A percentile compares a stretch with the other conserved stretches of the same genome.
Conservation (phyloP, 2,797 vertebrate genomes). For the Clarias platycephalus region DNA sequence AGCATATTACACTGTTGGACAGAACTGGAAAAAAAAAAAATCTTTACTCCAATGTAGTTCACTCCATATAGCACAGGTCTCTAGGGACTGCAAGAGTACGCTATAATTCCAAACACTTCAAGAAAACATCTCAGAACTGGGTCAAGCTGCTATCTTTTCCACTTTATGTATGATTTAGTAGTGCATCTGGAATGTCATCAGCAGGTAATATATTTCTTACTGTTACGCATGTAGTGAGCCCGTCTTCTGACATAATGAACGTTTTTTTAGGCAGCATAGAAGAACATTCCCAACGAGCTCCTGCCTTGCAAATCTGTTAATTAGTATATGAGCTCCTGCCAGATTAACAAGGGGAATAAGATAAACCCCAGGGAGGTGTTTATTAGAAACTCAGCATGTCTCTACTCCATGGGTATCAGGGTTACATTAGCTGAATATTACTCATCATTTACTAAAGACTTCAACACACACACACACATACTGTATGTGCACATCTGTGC, state of each 20-base stretch:
- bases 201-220: conserved; percentile 14
- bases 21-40: conserved; percentile 12
- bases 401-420: conserved; percentile 1
- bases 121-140: conserved; percentile 61
- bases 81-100: conserved; percentile 42
- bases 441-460: conserved; percentile 10
- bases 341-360: conserved; percentile 61
- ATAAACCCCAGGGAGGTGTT: conserved; percentile 64
- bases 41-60: conserved; percentile 51
- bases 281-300: conserved; percentile 19
- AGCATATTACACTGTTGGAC: conserved; percentile 18
- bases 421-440: conserved; percentile 29
- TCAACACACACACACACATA: neutral
- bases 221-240: conserved; percentile 42
- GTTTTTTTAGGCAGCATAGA: conserved; percentile 33
- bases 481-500: neutral
- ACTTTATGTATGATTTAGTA: conserved; percentile 54
- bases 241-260: conserved; percentile 17
- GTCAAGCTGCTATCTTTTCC: conserved; percentile 58
- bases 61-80: conserved; percentile 52
- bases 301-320: conserved; percentile 66
- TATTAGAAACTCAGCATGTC: conserved; percentile 59
- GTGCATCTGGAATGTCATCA: conserved; percentile 39
- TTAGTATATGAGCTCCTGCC: conserved; percentile 55
- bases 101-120: conserved; percentile 55